Evolutionary conservation across 2,888 invertebrate genomes (phyloP).

Genomic region (Anorthoa munda): DNA sequence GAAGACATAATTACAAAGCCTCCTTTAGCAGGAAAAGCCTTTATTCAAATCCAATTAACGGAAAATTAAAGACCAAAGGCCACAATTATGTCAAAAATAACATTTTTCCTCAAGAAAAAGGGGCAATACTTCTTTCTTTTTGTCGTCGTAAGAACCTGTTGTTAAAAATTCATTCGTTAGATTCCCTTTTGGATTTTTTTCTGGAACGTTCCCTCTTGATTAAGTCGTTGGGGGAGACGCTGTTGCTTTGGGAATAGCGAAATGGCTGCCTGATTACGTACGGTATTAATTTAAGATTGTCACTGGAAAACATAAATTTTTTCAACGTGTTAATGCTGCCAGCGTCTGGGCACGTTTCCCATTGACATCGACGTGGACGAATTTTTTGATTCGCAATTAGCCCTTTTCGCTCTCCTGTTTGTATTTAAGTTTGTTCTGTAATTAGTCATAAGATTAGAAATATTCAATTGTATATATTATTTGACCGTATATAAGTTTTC

Average conservation of each 20-base stretch:
- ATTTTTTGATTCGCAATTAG: too few relatives aligned
- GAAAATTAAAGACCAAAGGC: conserved; percentile 42
- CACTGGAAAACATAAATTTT: too few relatives aligned
- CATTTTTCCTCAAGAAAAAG: conserved; percentile 12
- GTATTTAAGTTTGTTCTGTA: too few relatives aligned
- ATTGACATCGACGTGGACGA: too few relatives aligned
- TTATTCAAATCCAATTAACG: conserved; percentile 49
- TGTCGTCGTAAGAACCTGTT: not conserved
- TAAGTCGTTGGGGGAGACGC: conserved; percentile 2
- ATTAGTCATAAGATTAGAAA: too few relatives aligned
- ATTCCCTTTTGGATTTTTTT: conserved; percentile 11
- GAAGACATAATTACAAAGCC: not conserved
- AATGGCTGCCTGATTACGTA: not conserved
- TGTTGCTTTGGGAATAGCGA: conserved; percentile 5
- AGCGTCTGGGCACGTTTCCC: too few relatives aligned
- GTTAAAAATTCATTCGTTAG: conserved; percentile 16
- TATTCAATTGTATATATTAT: too few relatives aligned
- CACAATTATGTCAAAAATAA: conserved; percentile 27
- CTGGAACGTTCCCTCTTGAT: conserved; percentile 9
- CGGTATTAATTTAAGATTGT: not conserved
- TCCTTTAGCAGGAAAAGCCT: not conserved
- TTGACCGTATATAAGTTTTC: too few relatives aligned
- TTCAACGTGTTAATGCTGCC: too few relatives aligned
- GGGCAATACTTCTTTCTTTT: conserved; percentile 16
- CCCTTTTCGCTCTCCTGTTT: too few relatives aligned